Conservation (phyloP, 2,797 vertebrate genomes). For the Antrozous pallidus region DNA sequence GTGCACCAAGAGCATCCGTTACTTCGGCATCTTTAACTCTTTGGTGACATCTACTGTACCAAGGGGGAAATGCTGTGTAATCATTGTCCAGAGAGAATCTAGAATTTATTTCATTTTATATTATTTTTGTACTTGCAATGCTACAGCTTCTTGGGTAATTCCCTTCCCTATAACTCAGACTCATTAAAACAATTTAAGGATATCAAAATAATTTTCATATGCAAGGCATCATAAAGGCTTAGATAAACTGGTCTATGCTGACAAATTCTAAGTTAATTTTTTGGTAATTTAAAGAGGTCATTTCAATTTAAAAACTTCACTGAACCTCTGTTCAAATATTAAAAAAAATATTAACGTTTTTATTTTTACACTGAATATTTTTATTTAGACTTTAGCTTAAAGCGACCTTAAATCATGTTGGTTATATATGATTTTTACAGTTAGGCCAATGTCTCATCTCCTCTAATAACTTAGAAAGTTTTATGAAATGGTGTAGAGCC, state of each 20-base stretch:
- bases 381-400: no score
- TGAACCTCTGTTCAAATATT: background rate
- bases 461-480: no score
- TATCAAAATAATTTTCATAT: background rate
- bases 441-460: no score
- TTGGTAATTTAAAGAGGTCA: background rate
- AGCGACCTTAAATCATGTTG: no score
- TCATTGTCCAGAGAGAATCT: background rate
- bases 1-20: background rate
- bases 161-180: background rate
- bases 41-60: slow-evolving; percentile 68
- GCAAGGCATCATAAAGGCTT: background rate
- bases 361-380: no score
- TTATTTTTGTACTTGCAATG: background rate
- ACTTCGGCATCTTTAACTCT: slow-evolving; percentile 41
- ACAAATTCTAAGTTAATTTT: slow-evolving; percentile 2
- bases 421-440: no score
- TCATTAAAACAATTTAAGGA: background rate
- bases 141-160: background rate
- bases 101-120: background rate
- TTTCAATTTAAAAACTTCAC: background rate
- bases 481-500: no score
- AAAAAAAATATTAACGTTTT: background rate
- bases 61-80: background rate
- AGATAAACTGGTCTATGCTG: background rate